Evolutionary conservation across 2,113 vertebrate species (phyloP).

Genomic region (Platanista minor): DNA sequence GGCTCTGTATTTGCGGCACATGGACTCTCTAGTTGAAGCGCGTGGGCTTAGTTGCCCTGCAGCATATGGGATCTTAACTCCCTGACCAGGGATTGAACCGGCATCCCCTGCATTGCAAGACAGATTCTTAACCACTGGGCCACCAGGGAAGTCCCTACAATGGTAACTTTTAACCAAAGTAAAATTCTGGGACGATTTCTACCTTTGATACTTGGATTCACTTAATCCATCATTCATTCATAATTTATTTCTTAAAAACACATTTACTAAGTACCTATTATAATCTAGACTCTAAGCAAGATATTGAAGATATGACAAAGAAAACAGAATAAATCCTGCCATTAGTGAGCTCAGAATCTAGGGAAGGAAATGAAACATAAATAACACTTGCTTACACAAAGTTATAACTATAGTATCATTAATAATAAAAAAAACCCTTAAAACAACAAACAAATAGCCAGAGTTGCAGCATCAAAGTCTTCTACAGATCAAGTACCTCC

Average conservation of each 20-base stretch:
- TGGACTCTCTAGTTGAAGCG: too few species aligned
- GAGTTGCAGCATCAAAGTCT: neutral
- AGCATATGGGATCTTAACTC: too few species aligned
- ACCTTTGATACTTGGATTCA: neutral
- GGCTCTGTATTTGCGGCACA: too few species aligned
- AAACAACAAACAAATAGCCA: neutral
- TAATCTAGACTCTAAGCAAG: neutral
- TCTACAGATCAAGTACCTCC: neutral
- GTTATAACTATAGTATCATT: neutral
- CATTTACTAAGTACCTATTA: neutral
- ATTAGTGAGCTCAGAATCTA: neutral
- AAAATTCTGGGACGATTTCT: neutral
- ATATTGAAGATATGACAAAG: neutral
- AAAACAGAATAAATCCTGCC: neutral
- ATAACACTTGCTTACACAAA: neutral
- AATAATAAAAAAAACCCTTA: neutral
- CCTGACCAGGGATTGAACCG: too few species aligned
- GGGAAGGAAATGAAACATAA: neutral
- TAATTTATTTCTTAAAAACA: neutral
- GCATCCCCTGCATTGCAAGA: too few species aligned
- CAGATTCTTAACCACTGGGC: too few species aligned
- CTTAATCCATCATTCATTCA: neutral
- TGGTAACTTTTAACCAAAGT: neutral
- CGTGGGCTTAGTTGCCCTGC: too few species aligned
- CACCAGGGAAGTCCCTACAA: neutral